Conservation (phyloP, 2,888 invertebrate genomes). For the Bibio marci region DNA sequence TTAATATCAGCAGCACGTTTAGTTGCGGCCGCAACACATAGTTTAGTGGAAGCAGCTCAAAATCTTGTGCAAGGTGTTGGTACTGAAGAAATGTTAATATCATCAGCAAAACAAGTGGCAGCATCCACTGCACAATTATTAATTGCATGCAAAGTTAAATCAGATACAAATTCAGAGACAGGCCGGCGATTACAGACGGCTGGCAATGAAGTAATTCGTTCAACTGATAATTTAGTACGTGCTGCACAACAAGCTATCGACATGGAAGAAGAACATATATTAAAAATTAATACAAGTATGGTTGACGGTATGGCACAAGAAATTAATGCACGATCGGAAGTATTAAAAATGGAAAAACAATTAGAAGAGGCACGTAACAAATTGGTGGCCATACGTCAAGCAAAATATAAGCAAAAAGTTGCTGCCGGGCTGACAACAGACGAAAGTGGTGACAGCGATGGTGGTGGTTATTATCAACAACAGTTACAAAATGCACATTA, state of each 20-base stretch:
- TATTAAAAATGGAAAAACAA: constrained; percentile 86
- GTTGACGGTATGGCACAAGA: constrained; percentile 96
- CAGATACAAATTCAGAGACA: constrained; percentile 87
- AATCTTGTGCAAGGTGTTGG: constrained; percentile 84
- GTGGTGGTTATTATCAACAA: constrained; percentile 6
- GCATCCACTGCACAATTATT: constrained; percentile 92
- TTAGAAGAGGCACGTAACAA: constrained; percentile 81
- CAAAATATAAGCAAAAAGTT: constrained; percentile 65
- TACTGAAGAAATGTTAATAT: constrained; percentile 89
- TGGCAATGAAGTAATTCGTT: constrained; percentile 91
- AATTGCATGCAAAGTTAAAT: constrained; percentile 98
- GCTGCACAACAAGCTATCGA: constrained; percentile 87
- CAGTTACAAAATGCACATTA: not conserved
- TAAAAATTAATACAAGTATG: constrained; percentile 82
- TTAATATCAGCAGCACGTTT: constrained; percentile 86
- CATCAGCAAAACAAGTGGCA: constrained; percentile 91
- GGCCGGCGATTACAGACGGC: constrained; percentile 83
- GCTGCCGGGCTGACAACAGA: constrained; percentile 37
- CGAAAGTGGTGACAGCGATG: constrained; percentile 36
- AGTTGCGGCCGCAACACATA: constrained; percentile 95
- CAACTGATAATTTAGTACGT: constrained; percentile 91
- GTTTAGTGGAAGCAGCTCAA: constrained; percentile 94
- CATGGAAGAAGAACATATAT: constrained; percentile 77
- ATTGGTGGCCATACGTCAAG: constrained; percentile 80
- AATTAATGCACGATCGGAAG: constrained; percentile 78